These are phyloP conservation scores for Phocoena phocoena DNA, from an alignment of 2,113 vertebrate species.

Conservation along the genomic window DNA sequence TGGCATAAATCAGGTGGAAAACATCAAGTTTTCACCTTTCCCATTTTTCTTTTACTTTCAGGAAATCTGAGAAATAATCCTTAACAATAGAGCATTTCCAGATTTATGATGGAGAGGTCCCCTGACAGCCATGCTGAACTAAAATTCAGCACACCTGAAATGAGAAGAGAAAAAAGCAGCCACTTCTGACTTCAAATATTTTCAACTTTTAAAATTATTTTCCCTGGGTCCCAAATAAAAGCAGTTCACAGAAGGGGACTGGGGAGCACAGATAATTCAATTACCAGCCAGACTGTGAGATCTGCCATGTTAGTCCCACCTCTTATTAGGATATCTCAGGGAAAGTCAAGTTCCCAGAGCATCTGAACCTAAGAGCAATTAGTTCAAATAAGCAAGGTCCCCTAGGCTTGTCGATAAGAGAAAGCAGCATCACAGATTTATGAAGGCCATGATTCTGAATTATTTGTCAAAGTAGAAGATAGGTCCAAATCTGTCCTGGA, in stretches of 20 bases:
- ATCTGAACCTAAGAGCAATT: neutral
- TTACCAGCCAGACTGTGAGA: neutral
- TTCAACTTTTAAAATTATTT: conserved; percentile 58
- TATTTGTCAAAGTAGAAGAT: neutral
- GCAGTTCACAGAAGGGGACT: neutral
- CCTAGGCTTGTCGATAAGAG: neutral
- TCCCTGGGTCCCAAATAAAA: conserved; percentile 25
- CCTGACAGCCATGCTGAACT: neutral
- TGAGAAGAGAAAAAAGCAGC: conserved; percentile 32
- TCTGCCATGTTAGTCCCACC: neutral
- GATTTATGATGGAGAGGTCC: conserved; percentile 12
- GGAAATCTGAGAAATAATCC: conserved; percentile 48
- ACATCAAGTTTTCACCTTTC: conserved; percentile 20
- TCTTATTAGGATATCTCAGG: neutral
- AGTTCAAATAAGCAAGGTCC: neutral
- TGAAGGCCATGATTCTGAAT: neutral
- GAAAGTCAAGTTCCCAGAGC: neutral
- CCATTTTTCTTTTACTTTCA: conserved; percentile 52
- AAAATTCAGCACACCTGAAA: conserved; percentile 35
- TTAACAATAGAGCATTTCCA: conserved; percentile 5
- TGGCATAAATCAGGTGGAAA: neutral
- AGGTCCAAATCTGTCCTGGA: neutral
- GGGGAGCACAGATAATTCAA: neutral
- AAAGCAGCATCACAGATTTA: neutral
- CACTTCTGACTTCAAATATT: conserved; percentile 50